Evolutionary conservation across 2,113 vertebrate species (phyloP).

Genomic region (Carassius gibelio): DNA sequence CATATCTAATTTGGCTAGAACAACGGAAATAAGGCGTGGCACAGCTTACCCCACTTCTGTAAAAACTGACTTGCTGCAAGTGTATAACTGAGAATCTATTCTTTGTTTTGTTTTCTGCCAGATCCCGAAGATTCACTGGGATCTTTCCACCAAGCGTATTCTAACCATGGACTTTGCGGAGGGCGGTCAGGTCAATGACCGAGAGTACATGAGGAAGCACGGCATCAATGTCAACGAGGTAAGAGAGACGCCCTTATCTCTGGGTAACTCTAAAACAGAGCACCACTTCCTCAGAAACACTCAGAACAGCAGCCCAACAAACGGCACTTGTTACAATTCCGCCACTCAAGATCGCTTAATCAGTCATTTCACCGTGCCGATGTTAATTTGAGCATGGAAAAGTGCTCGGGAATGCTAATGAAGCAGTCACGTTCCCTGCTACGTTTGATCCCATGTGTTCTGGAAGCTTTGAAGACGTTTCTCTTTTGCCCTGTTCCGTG

Average conservation of each 20-base stretch:
- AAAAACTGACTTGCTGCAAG: too few species aligned
- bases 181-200: constrained; percentile 93
- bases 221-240: constrained; percentile 91
- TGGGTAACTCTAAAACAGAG: neutral
- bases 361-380: neutral
- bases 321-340: neutral
- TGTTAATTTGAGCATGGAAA: neutral
- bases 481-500: constrained; percentile 22
- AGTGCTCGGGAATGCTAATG: constrained; percentile 33
- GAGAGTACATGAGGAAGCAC: constrained; percentile 87
- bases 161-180: constrained; percentile 96
- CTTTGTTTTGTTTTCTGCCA: constrained; percentile 58
- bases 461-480: constrained; percentile 39
- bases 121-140: constrained; percentile 93
- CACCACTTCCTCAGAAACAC: neutral
- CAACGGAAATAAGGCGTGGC: neutral
- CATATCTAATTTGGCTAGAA: neutral
- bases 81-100: neutral
- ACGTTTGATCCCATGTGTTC: neutral
- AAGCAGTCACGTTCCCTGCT: constrained; percentile 18
- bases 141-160: constrained; percentile 89
- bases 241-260: constrained; percentile 20
- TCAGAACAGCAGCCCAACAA: neutral
- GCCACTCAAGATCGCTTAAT: constrained; percentile 1
- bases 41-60: neutral